A percentile compares a stretch with the other conserved stretches of the same genome.
Conservation (phyloP, 2,888 invertebrate genomes). For the Latrodectus elegans region DNA sequence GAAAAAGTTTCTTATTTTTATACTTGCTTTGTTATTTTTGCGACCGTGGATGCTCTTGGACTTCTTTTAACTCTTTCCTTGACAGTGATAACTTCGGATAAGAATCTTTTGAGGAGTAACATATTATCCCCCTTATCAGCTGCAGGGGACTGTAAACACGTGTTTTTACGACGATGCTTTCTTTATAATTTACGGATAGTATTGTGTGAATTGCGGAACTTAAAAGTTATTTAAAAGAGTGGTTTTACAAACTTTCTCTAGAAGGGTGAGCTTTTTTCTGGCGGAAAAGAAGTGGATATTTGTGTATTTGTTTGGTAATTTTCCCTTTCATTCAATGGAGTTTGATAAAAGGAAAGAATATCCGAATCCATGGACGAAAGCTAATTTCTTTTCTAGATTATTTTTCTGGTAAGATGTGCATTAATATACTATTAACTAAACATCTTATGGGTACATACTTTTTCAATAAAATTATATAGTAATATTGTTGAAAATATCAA, state of each 20-base stretch:
- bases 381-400: constrained; percentile 54
- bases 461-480: neutral
- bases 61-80: neutral
- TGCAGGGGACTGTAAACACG: neutral
- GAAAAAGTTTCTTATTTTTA: neutral
- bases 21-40: neutral
- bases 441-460: neutral
- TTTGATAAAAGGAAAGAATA: constrained; percentile 43
- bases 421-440: neutral
- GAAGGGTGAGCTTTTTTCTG: neutral
- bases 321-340: constrained; percentile 36
- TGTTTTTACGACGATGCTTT: constrained; percentile 21
- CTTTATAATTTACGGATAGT: neutral
- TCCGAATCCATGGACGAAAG: constrained; percentile 60
- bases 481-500: neutral
- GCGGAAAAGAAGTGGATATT: neutral
- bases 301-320: neutral
- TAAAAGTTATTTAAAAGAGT: constrained; percentile 21
- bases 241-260: neutral
- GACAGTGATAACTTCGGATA: neutral
- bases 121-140: constrained; percentile 38
- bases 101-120: neutral
- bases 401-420: constrained; percentile 57
- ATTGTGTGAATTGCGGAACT: neutral
- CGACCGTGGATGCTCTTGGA: neutral